Conservation (phyloP, 2,888 invertebrate species). For the Notocelia uddmanniana region DNA sequence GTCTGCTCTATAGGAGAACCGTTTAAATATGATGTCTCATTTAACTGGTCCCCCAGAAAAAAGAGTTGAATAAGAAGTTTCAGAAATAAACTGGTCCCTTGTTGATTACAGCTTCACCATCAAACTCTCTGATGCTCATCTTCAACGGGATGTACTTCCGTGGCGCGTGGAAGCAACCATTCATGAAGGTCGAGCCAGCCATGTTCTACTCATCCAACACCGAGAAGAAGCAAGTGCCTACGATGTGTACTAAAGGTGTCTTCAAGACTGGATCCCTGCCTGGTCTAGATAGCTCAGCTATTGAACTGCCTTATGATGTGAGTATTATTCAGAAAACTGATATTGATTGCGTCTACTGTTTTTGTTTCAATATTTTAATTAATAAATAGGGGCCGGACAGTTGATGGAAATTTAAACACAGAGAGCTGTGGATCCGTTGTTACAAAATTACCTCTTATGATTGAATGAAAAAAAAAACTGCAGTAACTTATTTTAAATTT, state of each 20-base stretch:
- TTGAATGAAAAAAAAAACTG: too few relatives aligned
- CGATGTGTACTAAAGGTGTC: slow-evolving; percentile 89
- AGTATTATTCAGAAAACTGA: slow-evolving; percentile 53
- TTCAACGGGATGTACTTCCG: slow-evolving; percentile 93
- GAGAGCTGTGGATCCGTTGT: too few relatives aligned
- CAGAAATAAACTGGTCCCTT: background rate
- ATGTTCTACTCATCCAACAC: slow-evolving; percentile 88
- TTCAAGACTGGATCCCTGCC: slow-evolving; percentile 87
- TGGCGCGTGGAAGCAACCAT: slow-evolving; percentile 90
- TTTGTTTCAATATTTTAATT: background rate
- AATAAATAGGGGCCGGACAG: too few relatives aligned
- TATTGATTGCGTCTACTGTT: background rate
- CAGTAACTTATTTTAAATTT: too few relatives aligned
- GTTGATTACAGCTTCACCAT: slow-evolving; percentile 64
- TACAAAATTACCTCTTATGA: too few relatives aligned
- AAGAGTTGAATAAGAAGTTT: background rate
- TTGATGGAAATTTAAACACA: too few relatives aligned
- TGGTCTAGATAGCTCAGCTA: slow-evolving; percentile 88
- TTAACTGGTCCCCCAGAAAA: background rate
- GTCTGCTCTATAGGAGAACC: too few relatives aligned
- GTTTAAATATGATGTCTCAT: too few relatives aligned
- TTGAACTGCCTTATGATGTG: slow-evolving; percentile 92
- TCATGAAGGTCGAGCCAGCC: slow-evolving; percentile 83
- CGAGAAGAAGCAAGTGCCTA: slow-evolving; percentile 86
- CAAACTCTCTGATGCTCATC: slow-evolving; percentile 88